phyloP scores from a whole-genome alignment of 2,113 vertebrate genomes.

The Ramphastos sulfuratus region DNA sequence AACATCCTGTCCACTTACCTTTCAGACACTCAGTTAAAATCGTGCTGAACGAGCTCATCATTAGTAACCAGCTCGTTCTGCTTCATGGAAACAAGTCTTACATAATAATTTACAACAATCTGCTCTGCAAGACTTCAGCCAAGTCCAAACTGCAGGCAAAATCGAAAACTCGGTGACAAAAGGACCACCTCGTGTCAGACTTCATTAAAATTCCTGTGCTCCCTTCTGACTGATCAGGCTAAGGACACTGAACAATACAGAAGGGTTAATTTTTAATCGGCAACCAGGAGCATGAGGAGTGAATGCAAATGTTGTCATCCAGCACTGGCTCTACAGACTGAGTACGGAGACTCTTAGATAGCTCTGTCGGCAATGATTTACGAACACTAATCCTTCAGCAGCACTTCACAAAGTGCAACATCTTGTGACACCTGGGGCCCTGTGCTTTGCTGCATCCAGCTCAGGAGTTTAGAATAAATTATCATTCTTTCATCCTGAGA shows the following conservation, averaged over 20 bases:
- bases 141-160: not conserved
- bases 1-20: not conserved
- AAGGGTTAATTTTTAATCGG: conserved; percentile 54
- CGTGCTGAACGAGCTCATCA: conserved; percentile 7
- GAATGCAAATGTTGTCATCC: conserved; percentile 6
- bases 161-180: not conserved
- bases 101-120: conserved; percentile 9
- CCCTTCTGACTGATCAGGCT: not conserved
- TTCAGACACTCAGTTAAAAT: not conserved
- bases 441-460: not conserved
- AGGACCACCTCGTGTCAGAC: not conserved
- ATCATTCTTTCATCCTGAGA: not conserved
- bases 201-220: conserved; percentile 6
- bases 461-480: conserved; percentile 14
- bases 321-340: not conserved
- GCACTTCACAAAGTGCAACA: conserved; percentile 17
- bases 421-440: conserved; percentile 11
- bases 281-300: not conserved
- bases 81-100: not conserved
- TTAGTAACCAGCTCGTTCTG: not conserved
- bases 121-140: not conserved
- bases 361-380: conserved; percentile 23
- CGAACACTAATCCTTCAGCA: conserved; percentile 24
- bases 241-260: not conserved
- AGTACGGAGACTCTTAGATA: not conserved